Evolutionary conservation across 2,113 vertebrate species (phyloP).

Genomic region (Aspidoscelis tigris): DNA sequence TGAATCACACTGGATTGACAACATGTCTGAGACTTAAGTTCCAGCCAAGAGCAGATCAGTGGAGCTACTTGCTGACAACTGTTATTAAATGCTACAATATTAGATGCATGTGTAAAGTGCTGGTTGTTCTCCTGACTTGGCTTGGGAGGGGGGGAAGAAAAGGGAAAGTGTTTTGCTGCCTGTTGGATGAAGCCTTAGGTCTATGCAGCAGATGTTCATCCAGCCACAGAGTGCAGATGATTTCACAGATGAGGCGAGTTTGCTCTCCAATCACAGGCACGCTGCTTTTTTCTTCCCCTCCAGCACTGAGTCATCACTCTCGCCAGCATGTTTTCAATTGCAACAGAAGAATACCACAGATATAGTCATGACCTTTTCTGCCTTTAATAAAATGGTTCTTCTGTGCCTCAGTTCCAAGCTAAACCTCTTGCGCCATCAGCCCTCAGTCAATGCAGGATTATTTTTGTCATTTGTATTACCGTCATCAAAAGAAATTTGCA

Average conservation of each 20-base stretch:
- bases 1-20: slow-evolving; percentile 74
- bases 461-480: slow-evolving; percentile 50
- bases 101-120: slow-evolving; percentile 50
- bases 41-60: slow-evolving; percentile 63
- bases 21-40: slow-evolving; percentile 63
- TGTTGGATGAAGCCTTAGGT: slow-evolving; percentile 62
- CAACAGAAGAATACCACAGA: slow-evolving; percentile 67
- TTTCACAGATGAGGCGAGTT: slow-evolving; percentile 66
- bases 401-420: slow-evolving; percentile 57
- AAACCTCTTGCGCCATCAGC: slow-evolving; percentile 50
- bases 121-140: slow-evolving; percentile 49
- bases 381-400: slow-evolving; percentile 64
- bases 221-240: slow-evolving; percentile 68
- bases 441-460: slow-evolving; percentile 27
- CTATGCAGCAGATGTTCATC: slow-evolving; percentile 72
- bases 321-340: slow-evolving; percentile 49
- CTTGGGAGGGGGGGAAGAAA: slow-evolving; percentile 41
- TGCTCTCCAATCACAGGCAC: slow-evolving; percentile 58
- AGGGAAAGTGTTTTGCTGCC: slow-evolving; percentile 62
- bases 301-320: slow-evolving; percentile 66
- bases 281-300: slow-evolving; percentile 25
- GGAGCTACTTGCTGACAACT: slow-evolving; percentile 62
- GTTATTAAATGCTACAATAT: slow-evolving; percentile 71
- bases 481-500: slow-evolving; percentile 53
- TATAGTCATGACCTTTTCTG: slow-evolving; percentile 62